A percentile compares a stretch with the other conserved stretches of the same genome.
phyloP scores from a whole-genome alignment of 2,888 invertebrate genomes.

The Erpobdella octoculata region DNA sequence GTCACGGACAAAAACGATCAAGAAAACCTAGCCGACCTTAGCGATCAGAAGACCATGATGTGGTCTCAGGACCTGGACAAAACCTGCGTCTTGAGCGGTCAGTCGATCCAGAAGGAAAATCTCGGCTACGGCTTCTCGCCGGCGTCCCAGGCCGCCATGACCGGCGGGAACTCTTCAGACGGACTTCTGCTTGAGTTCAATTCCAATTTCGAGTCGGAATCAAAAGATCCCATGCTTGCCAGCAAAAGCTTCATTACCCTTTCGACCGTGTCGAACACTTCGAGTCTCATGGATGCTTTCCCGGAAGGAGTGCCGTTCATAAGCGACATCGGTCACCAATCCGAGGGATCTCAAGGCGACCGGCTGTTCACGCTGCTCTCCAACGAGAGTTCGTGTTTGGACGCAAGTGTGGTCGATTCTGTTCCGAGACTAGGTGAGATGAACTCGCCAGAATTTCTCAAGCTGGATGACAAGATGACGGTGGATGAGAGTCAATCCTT shows the following conservation, averaged over 20 bases:
- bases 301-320: not conserved
- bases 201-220: too few relatives aligned
- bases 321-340: constrained; percentile 7
- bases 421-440: not conserved
- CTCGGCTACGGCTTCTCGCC: not conserved
- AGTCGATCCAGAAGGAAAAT: not conserved
- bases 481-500: not conserved
- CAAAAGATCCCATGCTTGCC: not conserved
- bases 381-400: not conserved
- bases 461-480: not conserved
- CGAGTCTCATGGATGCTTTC: not conserved
- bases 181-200: not conserved
- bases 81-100: not conserved
- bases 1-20: not conserved
- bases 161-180: not conserved
- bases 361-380: not conserved
- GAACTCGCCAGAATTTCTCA: not conserved
- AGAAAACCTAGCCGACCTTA: not conserved
- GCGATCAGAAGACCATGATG: not conserved
- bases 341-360: not conserved
- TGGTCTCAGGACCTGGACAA: constrained; percentile 5
- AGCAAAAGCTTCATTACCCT: not conserved
- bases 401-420: not conserved
- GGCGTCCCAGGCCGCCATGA: not conserved
- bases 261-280: not conserved